These are phyloP conservation scores for Abscondita cerata DNA, from an alignment of 2,888 invertebrate genomes.

Conservation along the genomic window DNA sequence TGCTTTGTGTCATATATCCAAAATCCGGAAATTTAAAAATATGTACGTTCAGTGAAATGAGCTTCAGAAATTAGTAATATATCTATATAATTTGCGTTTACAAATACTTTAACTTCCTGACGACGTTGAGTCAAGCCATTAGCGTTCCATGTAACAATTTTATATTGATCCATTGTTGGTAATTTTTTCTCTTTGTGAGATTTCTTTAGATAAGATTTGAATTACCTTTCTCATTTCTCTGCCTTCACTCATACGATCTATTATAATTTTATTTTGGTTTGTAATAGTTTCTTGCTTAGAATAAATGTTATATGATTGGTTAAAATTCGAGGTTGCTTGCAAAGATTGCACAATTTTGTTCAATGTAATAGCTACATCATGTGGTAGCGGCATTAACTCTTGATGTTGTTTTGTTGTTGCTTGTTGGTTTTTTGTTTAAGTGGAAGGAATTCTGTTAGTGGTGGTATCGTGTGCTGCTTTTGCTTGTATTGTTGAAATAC, in stretches of 20 bases:
- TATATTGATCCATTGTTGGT: too few relatives aligned
- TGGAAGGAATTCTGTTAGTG: constrained; percentile 11
- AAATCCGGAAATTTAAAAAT: too few relatives aligned
- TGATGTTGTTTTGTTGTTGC: too few relatives aligned
- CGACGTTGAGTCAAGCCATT: background rate
- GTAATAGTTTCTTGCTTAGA: background rate
- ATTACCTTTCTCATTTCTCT: too few relatives aligned
- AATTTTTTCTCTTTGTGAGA: background rate
- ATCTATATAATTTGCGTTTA: background rate
- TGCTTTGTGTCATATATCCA: background rate
- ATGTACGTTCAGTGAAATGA: background rate
- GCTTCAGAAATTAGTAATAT: background rate
- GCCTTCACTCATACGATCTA: background rate
- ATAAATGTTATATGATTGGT: constrained; percentile 7
- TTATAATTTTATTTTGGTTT: constrained; percentile 7
- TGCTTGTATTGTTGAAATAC: constrained; percentile 5
- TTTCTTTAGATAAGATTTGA: background rate
- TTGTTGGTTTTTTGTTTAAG: constrained; percentile 8
- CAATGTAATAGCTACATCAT: constrained; percentile 5
- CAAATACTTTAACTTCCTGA: background rate
- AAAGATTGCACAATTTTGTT: constrained; percentile 3
- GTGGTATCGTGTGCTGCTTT: constrained; percentile 14
- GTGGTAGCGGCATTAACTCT: background rate
- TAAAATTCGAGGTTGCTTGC: background rate
- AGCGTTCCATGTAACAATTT: background rate